Evolutionary conservation across 1,140 invertebrate species (phyloP).

Genomic region (Cyclina sinensis): DNA sequence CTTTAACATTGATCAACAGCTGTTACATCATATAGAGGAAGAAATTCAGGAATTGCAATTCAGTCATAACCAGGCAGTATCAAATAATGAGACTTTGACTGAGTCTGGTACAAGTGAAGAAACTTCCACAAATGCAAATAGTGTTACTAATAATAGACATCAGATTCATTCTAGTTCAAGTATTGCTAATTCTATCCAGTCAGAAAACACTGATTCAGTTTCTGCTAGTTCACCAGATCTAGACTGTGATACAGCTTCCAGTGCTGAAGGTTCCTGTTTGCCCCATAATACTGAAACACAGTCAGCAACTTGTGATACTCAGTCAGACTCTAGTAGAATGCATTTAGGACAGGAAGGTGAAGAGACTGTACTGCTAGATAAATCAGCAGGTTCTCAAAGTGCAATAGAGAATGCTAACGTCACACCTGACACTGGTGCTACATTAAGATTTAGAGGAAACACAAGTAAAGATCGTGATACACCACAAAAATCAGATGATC

Average conservation of each 20-base stretch:
- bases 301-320: constrained; percentile 21
- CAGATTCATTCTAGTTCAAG: not conserved
- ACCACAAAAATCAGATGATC: not conserved
- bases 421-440: not conserved
- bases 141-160: not conserved
- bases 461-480: not conserved
- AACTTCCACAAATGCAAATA: not conserved
- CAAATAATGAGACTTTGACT: not conserved
- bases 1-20: constrained; percentile 60
- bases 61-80: constrained; percentile 33
- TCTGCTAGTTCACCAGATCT: not conserved
- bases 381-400: constrained; percentile 2
- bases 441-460: not conserved
- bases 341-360: not conserved
- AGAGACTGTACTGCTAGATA: not conserved
- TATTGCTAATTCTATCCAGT: not conserved
- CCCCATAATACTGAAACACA: constrained; percentile 2
- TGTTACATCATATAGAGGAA: constrained; percentile 61
- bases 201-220: constrained; percentile 23
- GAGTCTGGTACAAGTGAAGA: not conserved
- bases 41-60: constrained; percentile 55
- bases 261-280: constrained; percentile 1
- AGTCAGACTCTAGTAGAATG: not conserved
- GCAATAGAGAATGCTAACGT: not conserved
- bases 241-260: constrained; percentile 17